phyloP scores from a whole-genome alignment of 2,797 vertebrate genomes.

The Lacerta bilineata region DNA sequence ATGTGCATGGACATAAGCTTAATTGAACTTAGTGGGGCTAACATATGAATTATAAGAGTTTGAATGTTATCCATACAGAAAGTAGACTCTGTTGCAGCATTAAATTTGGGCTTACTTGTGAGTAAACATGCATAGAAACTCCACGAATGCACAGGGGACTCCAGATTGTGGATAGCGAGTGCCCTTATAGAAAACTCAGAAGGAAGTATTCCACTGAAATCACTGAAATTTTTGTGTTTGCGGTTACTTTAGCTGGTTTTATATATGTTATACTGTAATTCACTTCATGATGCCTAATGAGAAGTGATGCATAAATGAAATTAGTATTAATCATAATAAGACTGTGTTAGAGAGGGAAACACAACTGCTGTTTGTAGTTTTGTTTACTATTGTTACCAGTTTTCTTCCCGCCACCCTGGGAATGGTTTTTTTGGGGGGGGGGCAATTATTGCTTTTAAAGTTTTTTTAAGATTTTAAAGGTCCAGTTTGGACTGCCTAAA shows the following conservation, averaged over 20 bases:
- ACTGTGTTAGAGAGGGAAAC: neutral
- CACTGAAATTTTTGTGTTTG: neutral
- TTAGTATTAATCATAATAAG: too few relatives aligned
- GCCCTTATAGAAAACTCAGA: neutral
- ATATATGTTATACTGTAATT: too few relatives aligned
- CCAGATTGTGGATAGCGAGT: neutral
- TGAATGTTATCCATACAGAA: too few relatives aligned
- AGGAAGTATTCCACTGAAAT: neutral
- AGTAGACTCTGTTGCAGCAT: too few relatives aligned
- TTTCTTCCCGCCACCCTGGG: neutral
- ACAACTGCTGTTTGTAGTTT: neutral
- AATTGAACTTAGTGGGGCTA: neutral
- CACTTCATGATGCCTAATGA: too few relatives aligned
- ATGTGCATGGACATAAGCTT: neutral
- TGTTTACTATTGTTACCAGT: neutral
- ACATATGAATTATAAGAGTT: neutral
- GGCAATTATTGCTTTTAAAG: neutral
- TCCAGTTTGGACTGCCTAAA: neutral
- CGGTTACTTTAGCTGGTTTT: too few relatives aligned
- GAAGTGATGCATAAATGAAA: too few relatives aligned
- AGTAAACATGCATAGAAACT: neutral
- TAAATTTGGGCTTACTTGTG: neutral
- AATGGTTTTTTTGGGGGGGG: neutral
- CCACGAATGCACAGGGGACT: neutral
- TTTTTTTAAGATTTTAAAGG: neutral